Conservation (phyloP, 2,797 vertebrate species). For the Platalea minor region DNA sequence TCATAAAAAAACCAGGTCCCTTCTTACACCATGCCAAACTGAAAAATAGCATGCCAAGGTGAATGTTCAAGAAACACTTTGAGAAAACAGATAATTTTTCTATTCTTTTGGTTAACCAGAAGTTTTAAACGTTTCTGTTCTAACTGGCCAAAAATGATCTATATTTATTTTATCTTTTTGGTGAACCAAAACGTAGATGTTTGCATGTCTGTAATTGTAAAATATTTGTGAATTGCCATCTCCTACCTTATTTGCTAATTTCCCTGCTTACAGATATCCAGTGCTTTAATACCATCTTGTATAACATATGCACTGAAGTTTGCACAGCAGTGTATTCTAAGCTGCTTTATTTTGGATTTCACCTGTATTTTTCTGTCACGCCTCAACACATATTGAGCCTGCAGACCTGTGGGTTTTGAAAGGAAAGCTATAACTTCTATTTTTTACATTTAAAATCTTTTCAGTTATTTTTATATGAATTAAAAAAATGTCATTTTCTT, state of each 20-base stretch:
- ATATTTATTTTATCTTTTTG: neutral
- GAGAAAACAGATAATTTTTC: neutral
- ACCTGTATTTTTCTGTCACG: neutral
- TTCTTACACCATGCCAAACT: neutral
- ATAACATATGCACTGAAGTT: neutral
- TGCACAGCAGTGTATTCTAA: neutral
- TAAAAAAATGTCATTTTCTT: neutral
- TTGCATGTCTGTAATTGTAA: neutral
- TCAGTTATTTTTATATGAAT: neutral
- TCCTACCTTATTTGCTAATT: neutral
- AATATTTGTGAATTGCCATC: neutral
- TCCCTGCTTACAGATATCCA: neutral
- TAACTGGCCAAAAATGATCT: neutral
- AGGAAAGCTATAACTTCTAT: neutral
- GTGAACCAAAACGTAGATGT: neutral
- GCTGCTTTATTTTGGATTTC: neutral
- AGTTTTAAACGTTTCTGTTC: neutral
- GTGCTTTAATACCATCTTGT: neutral
- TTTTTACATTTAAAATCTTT: neutral
- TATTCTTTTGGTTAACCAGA: neutral
- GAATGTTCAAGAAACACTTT: neutral
- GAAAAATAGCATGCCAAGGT: neutral
- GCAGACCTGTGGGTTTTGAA: neutral
- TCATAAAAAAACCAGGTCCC: fast-evolving
- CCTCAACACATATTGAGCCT: neutral